Base-by-base conservation (phyloP, 2,113 vertebrate genomes). In the Thamnaconus septentrionalis region DNA sequence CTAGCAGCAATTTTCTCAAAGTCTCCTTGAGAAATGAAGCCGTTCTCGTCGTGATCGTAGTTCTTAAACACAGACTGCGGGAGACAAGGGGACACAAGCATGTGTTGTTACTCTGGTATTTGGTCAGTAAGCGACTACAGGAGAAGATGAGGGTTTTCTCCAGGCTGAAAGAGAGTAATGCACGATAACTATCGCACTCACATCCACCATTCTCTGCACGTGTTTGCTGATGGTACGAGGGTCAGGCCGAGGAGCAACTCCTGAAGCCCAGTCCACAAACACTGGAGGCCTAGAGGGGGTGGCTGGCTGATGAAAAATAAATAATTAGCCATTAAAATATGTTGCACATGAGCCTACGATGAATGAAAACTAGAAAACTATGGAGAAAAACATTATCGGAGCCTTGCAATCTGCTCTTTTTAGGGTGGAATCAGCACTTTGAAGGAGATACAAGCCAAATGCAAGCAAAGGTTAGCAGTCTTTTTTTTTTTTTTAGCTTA, bases 1-100 rank as follows among this genome's bases (percentile, higher is more conserved):
- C 96, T 98, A 9, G 95, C 93, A 42, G 96, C 95, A 74, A 97
- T 98, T 88, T 96, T 97, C 88, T 97, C 94, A 93, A 98, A 98
- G 61, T 97, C 96, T 78, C 93, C 96, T 68, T 98, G 96, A 73
- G 92, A 95, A 86, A 98, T 98, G 84, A 96, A 98, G 66, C 96
- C 96, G 42, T 98, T 95, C 83, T 96, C 92, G 66, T 96, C 94
- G 40, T 94, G 95, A 86, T 98, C 96, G 48, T 98, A 98, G 90
- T 98, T 98, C 86, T 98, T 98, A 87, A 98, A 98, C 80, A 98
- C 96, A 52, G 96, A 98, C 96, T 98, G 86, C 4, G 39, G 67
- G 67, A 78, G 72, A 62, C 64, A 70, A 83, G 46, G 75, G 53
- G 39, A 1, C 18, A 31, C 18, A 63, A 18, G 76, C 46, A 61